These are phyloP conservation scores for Phaenicophaeus curvirostris DNA, from an alignment of 2,797 vertebrate species.

Conservation along the genomic window DNA sequence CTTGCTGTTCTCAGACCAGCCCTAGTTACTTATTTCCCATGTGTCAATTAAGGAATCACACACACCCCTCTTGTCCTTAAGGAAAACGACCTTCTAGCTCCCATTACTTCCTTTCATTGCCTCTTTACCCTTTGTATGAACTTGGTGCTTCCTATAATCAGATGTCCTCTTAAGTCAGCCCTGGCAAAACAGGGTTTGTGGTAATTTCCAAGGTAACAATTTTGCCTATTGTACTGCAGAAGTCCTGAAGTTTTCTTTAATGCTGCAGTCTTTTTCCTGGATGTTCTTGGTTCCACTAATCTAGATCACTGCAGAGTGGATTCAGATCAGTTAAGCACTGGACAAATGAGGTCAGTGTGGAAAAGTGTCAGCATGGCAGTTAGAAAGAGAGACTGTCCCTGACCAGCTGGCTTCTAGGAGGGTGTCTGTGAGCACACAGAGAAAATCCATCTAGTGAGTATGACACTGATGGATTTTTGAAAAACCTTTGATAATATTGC, in stretches of 20 bases:
- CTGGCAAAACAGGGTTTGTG: not conserved
- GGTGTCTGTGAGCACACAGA: not conserved
- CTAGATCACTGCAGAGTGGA: not conserved
- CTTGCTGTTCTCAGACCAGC: not conserved
- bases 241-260: not conserved
- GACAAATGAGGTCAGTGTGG: not conserved
- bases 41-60: not conserved
- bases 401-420: not conserved
- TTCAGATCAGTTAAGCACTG: not conserved
- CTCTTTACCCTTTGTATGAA: not conserved
- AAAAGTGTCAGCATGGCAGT: not conserved
- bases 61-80: not conserved
- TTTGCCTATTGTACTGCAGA: not conserved
- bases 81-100: not conserved
- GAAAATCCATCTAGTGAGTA: not conserved
- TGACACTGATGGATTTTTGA: not conserved
- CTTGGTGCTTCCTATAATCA: not conserved
- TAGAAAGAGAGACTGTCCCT: not conserved
- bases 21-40: constrained; percentile 7
- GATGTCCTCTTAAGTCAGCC: not conserved
- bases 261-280: not conserved
- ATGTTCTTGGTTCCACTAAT: not conserved
- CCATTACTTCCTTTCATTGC: not conserved
- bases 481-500: not conserved
- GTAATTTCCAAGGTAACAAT: not conserved